Evolutionary conservation across 2,113 vertebrate genomes (phyloP), one percentile per base, ranked within the genome.

Genomic region (Sinocyclocheilus grahami): DNA sequence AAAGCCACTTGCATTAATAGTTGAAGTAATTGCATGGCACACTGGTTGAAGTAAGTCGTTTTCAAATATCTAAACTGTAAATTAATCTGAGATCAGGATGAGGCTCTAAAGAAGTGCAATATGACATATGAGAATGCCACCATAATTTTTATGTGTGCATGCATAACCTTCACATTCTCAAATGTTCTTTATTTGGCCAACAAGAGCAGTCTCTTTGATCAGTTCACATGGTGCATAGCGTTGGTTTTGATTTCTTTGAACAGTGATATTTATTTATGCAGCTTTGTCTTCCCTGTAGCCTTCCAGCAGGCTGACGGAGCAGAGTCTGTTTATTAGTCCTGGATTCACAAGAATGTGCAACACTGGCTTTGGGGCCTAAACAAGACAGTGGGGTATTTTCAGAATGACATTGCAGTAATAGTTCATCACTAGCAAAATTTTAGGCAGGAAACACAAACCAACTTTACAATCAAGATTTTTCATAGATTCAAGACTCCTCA

Each of bases 241-340:
- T 48, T 62, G 80, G 62, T 72, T 88, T 82, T 67, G 60, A 87
- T 67, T 85, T 85, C 82, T 88, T 55, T 81, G 30, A 79, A 74
- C 58, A 42, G 18, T 71, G 14, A 72, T 20, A 75, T 84, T 58
- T 78, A 84, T 87, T 90, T 88, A 81, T 81, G 58, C 74, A 53
- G 10, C 30, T 39, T 33, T 39, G 55, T 42, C 42, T 78, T 39
- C 14, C 33, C 55, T 24, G 72, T 51, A 24, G 69, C 39, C 78
- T 53, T 67, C 58, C 33, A 55, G 48, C 75, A 87, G 42, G 55
- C 78, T 37, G 58, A 60, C 4, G 1, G 65, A 86, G 39, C 18
- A 58, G 75, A 39, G 69, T 88, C 60, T 71, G 33, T 86, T 80
- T 88, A 58, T 76, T 71, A 42, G 27, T 83, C 51, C 67, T 75